Conservation (phyloP, 2,888 invertebrate genomes). For the Chrysolina oricalcia region DNA sequence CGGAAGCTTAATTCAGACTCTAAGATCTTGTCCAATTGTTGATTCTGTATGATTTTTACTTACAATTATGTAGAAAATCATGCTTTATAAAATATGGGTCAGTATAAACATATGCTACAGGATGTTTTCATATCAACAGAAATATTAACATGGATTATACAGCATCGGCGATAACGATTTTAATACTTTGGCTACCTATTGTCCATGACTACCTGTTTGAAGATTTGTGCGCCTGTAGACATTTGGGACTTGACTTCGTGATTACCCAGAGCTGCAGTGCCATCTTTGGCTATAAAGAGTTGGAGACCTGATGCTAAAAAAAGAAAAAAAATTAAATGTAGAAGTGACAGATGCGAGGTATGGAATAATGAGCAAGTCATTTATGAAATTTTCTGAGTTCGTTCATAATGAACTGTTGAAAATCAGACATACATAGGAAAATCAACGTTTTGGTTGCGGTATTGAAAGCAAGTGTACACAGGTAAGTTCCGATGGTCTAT, state of each 20-base stretch:
- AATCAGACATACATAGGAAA: neutral
- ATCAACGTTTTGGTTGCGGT: too few species aligned
- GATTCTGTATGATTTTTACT: too few species aligned
- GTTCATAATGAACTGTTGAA: too few species aligned
- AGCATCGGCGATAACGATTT: neutral
- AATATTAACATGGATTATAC: constrained; percentile 51
- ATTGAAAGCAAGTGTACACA: too few species aligned
- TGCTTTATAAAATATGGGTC: constrained; percentile 10
- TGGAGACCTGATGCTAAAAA: constrained; percentile 89
- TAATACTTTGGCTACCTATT: constrained; percentile 76
- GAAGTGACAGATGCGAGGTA: too few species aligned
- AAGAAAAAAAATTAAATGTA: neutral
- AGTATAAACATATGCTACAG: constrained; percentile 47
- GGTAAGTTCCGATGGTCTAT: too few species aligned
- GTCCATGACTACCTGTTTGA: constrained; percentile 86
- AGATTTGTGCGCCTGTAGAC: constrained; percentile 78
- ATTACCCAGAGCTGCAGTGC: constrained; percentile 89
- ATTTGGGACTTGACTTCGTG: constrained; percentile 87
- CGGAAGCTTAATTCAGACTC: too few species aligned
- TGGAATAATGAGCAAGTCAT: too few species aligned
- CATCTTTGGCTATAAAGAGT: constrained; percentile 92
- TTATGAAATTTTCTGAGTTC: too few species aligned
- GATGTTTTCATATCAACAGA: constrained; percentile 47
- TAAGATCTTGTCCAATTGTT: too few species aligned
- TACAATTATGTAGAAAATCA: neutral